These are phyloP conservation scores for Psilopsiagon aurifrons DNA, from an alignment of 2,113 vertebrate species.

Conservation along the genomic window DNA sequence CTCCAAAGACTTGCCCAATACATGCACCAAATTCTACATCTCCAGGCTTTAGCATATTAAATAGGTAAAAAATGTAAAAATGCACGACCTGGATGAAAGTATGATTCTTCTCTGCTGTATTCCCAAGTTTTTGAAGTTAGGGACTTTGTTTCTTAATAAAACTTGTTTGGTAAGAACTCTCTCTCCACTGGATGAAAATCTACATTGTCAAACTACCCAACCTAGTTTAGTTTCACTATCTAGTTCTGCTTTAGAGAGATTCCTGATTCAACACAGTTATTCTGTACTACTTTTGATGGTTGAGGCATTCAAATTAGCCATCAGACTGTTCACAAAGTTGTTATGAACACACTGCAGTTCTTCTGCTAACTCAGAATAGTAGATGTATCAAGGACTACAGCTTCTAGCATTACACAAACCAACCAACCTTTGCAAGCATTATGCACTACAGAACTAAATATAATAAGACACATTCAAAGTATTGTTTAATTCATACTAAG, in stretches of 20 bases:
- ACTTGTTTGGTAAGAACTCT: conserved; percentile 38
- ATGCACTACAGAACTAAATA: conserved; percentile 6
- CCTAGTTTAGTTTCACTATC: not conserved
- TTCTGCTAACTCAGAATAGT: not conserved
- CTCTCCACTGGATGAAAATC: not conserved
- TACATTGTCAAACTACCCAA: not conserved
- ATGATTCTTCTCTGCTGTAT: not conserved
- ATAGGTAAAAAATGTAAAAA: conserved; percentile 39
- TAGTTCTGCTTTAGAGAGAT: not conserved
- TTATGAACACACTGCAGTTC: not conserved
- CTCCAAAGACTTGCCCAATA: conserved; percentile 2
- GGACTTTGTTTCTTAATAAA: conserved; percentile 62
- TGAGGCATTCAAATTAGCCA: not conserved
- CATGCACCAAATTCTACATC: conserved; percentile 12
- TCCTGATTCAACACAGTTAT: not conserved
- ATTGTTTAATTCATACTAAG: not conserved
- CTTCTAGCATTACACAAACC: conserved; percentile 18
- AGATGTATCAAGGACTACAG: not conserved
- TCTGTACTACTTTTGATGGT: not conserved
- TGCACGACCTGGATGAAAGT: conserved; percentile 38
- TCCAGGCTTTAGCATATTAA: conserved; percentile 36
- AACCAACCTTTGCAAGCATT: conserved; percentile 50
- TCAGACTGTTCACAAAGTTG: not conserved
- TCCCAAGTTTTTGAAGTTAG: conserved; percentile 20
- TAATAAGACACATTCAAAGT: not conserved